Evolutionary conservation across 2,797 vertebrate species (phyloP), one percentile per base, ranked within the genome.

Genomic region (Karalla daura): DNA sequence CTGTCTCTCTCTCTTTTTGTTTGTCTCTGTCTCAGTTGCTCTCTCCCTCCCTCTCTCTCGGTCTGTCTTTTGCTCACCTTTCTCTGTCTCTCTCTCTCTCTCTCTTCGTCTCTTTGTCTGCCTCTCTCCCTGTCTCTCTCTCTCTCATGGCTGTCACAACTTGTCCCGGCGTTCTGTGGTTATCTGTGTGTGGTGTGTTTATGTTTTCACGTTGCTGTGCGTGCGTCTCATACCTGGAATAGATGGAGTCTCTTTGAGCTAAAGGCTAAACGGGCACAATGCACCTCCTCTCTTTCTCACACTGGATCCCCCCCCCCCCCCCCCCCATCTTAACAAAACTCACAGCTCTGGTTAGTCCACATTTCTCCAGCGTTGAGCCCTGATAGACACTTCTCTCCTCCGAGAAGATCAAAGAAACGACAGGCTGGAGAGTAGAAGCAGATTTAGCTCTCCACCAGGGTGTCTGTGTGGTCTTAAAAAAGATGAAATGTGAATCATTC

Each of bases 151-250:
- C 58, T 74, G 78, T 74, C 62, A 47, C 39, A 66, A 37, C 65
- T 65, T 28, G 66, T 74, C 61, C 50, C 59, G 70, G 58, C 66
- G 50, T 20, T 82, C 20, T 58, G 68, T 59, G 35, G 67, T 50
- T 63, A 54, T 52, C 7, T 30, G 28, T 30, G 46, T 73, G 37
- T 63, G 66, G 14, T 30, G 46, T 70, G 50, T 63, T 50, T 23
- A 25, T 32, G 25, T 78, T 64, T n/a, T 76, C 67, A 77, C 63
- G 45, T 58, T 50, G 46, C 50, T 52, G 23, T 55, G 13, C 66
- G 55, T 28, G 21, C 35, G 30, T 45, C 27, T 32, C 18, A 53
- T 41, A 41, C 21, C 35, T 46, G 25, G 61, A 64, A 52, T 36
- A 58, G 18, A 40, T 47, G 2, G 50, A 33, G 78, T 72, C 55